A percentile compares a stretch with the other conserved stretches of the same genome.
phyloP scores from a whole-genome alignment of 35 echinoderm and acorn worm genomes.

The Heliocidaris tuberculata region DNA sequence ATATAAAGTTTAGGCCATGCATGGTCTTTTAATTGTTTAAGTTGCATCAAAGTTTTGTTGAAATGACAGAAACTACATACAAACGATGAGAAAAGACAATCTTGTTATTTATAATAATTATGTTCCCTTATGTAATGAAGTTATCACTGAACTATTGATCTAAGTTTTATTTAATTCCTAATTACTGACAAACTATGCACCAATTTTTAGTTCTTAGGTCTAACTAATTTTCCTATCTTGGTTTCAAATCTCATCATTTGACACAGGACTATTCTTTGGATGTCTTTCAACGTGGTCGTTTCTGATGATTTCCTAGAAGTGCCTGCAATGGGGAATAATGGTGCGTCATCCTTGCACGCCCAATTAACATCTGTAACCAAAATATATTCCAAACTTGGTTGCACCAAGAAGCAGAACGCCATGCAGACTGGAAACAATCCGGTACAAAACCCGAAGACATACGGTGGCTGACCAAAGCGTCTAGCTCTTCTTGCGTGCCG shows the following conservation, averaged over 20 bases:
- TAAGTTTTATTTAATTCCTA: too few relatives aligned
- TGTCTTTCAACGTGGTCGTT: not conserved
- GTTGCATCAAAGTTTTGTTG: too few relatives aligned
- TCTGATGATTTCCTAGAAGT: not conserved
- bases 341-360: not conserved
- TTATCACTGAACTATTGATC: too few relatives aligned
- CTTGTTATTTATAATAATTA: too few relatives aligned
- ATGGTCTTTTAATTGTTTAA: too few relatives aligned
- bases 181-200: not conserved
- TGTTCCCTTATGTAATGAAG: too few relatives aligned
- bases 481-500: not conserved
- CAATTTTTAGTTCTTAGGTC: not conserved
- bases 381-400: slow-evolving; percentile 10
- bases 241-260: not conserved
- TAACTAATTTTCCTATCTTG: not conserved
- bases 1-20: too few relatives aligned
- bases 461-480: not conserved
- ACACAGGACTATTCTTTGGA: not conserved
- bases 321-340: not conserved
- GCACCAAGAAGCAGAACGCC: not conserved
- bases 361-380: slow-evolving; percentile 12
- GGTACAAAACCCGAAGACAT: not conserved
- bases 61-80: too few relatives aligned
- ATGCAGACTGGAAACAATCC: not conserved
- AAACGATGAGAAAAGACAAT: too few relatives aligned